Evolutionary conservation across 2,888 invertebrate genomes (phyloP).

Genomic region (Eudasyphora cyanicolor): DNA sequence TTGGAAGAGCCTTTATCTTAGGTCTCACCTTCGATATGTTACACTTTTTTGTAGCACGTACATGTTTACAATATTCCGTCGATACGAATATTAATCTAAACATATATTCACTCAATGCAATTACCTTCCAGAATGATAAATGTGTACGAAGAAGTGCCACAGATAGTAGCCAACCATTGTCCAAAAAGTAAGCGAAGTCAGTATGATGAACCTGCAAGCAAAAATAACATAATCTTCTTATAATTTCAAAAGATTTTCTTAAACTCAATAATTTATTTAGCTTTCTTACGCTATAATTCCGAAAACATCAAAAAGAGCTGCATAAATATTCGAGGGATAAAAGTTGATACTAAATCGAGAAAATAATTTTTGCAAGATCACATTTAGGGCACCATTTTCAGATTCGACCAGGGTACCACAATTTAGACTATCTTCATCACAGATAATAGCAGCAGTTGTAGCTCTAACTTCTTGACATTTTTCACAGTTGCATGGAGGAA

Average conservation of each 20-base stretch:
- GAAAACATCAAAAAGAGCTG: constrained; percentile 54
- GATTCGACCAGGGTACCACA: background rate
- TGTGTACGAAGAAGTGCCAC: constrained; percentile 50
- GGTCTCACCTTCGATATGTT: too few species aligned
- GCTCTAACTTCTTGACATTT: constrained; percentile 63
- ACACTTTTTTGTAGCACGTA: too few species aligned
- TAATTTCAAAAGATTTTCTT: background rate
- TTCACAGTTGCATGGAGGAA: constrained; percentile 68
- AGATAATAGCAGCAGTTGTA: too few species aligned
- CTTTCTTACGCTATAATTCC: constrained; percentile 64
- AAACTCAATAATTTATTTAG: constrained; percentile 65
- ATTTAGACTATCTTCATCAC: too few species aligned
- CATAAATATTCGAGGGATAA: constrained; percentile 13
- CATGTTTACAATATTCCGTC: too few species aligned
- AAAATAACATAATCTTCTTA: background rate
- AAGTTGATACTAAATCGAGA: background rate
- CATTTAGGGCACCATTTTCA: background rate
- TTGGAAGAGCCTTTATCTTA: too few species aligned
- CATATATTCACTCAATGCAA: background rate
- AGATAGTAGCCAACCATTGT: constrained; percentile 68
- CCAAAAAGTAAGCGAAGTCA: constrained; percentile 73
- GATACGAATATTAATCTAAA: too few species aligned
- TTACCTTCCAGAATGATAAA: constrained; percentile 64
- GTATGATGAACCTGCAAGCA: constrained; percentile 70
- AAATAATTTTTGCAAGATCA: background rate